Base-by-base conservation (phyloP, 2,113 vertebrate genomes). In the Gadus macrocephalus region DNA sequence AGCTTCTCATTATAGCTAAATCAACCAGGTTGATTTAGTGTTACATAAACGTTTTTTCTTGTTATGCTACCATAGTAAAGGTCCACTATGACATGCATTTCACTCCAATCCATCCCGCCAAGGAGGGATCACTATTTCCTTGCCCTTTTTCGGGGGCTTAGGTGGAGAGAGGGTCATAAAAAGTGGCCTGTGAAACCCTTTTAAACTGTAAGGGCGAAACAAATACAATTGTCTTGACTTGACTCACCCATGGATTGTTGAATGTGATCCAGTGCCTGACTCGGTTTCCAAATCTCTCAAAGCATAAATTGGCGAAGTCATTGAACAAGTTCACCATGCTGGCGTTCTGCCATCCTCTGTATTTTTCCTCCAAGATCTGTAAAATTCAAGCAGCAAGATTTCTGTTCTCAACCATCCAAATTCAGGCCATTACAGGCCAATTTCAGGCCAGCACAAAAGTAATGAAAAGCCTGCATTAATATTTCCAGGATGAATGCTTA, bases 241-340 rank as follows among this genome's bases (percentile, higher is more conserved):
- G 1, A 80, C 79, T 0, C 75, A 98, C 95, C 95, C 92, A 94
- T 1, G 93, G 95, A 1, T 95, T 94, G 71, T 91, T 96, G 82
- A 96, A 97, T 0, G 95, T 96, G 73, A 97, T 93, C 95, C 95
- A 96, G 55, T 94, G 84, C 80, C 96, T 97, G 76, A 98, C 93
- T 15, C 90, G 87, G 68, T 94, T 94, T 0, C 95, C 95, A 78
- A 96, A 98, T 70, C 87, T 91, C 80, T 96, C 93, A 16, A 96
- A 97, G 75, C 95, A 97, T 60, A 98, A 82, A 63, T 94, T 91
- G 75, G 95, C 94, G 0, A 94, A 98, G 79, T 98, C 94, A 5
- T 92, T 88, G 77, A 96, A 97, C 79, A 93, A 90, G 73, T 73
- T 71, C 5, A 92, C 76, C 92, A 94, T 94, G 87, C 91, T 95